phyloP scores from a whole-genome alignment of 1,140 invertebrate species.

The Drosophila seguyi region DNA sequence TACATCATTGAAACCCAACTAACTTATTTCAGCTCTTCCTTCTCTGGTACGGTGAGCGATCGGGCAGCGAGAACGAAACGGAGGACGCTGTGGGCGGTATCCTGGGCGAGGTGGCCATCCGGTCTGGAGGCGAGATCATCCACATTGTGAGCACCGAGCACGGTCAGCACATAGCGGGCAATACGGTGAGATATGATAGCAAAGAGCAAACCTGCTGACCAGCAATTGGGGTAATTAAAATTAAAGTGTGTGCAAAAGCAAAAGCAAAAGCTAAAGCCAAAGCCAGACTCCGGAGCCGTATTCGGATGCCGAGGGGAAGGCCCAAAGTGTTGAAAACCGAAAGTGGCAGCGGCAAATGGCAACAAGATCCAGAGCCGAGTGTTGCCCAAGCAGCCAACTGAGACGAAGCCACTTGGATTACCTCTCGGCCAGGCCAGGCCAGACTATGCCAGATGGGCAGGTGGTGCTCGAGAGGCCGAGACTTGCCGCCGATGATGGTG shows the following conservation, averaged over 20 bases:
- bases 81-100: constrained; percentile 77
- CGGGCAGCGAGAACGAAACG: constrained; percentile 78
- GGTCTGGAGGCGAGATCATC: constrained; percentile 83
- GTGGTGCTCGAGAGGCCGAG: constrained; percentile 43
- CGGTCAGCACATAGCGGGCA: constrained; percentile 79
- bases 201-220: constrained; percentile 31
- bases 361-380: constrained; percentile 49
- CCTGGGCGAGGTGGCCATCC: constrained; percentile 77
- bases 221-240: constrained; percentile 79
- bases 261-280: background rate
- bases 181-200: constrained; percentile 70
- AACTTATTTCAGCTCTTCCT: constrained; percentile 29
- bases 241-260: constrained; percentile 52
- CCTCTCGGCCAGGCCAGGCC: constrained; percentile 61
- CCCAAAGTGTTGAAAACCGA: constrained; percentile 64
- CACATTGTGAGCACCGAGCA: constrained; percentile 82
- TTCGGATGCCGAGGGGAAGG: constrained; percentile 14
- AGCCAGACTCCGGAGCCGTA: background rate
- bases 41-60: constrained; percentile 74
- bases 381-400: constrained; percentile 79
- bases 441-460: constrained; percentile 36
- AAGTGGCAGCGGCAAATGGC: constrained; percentile 35
- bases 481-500: constrained; percentile 71
- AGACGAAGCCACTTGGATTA: constrained; percentile 79
- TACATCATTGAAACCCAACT: background rate